Evolutionary conservation across 2,113 vertebrate species (phyloP), one percentile per base, ranked within the genome.

Genomic region (Noctilio leporinus): DNA sequence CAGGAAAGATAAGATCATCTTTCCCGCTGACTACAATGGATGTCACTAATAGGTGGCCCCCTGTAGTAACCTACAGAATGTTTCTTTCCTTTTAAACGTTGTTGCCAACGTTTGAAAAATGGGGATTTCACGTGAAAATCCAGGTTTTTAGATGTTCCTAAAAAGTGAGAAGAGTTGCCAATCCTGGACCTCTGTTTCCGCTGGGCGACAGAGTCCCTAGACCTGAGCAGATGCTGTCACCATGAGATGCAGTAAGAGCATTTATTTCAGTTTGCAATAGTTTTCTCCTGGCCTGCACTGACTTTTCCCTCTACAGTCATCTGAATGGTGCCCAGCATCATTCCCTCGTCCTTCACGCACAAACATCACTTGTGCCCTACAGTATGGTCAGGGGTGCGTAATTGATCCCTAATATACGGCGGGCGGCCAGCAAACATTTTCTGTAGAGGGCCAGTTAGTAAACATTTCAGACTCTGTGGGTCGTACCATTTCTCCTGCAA

Each of bases 1-100:
- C 59, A 95, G 96, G 96, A 96, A 98, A 98, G 97, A 96, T 96
- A 97, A 97, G 49, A 96, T 62, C 86, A 91, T 91, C 81, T 91
- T 82, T 22, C 86, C 93, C 62, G 76, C 89, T 73, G 93, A 86
- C 67, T 84, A 69, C 73, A 53, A 19, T 0, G 4, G 35, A 1
- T 78, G 51, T 30, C 35, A 67, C 19, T 3, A 7, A 67, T 3
- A 70, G 22, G n/a, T 2, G 14, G 38, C 5, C 8, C 20, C 33
- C 10, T 10, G 3, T 22, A 38, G 35, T 38, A n/a, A 53, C n/a
- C 80, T 47, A 33, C 0, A n/a, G 53, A 47, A 16, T 17, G 5
- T 92, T 55, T 57, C 12, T 47, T 59, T 84, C 69, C 26, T 92
- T 93, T 86, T 22, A 70, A 80, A 53, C 24, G 20, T 5, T 8